Evolutionary conservation across 1,140 invertebrate species (phyloP).

Genomic region (Dinoponera quadriceps): DNA sequence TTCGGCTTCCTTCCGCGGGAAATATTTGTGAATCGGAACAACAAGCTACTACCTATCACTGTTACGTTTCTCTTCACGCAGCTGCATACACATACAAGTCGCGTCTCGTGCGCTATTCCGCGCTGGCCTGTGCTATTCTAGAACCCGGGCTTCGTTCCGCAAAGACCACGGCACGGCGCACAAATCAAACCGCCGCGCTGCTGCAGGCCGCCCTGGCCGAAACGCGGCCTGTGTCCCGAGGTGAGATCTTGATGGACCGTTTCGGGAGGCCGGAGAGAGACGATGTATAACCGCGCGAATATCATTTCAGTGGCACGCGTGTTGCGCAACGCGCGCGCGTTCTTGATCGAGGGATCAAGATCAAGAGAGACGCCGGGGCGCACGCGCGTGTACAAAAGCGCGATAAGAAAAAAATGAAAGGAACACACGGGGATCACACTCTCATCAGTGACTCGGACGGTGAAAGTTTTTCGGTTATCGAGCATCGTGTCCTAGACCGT

Average conservation of each 20-base stretch:
- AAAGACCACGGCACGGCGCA: neutral
- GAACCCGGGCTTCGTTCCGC: conserved; percentile 2
- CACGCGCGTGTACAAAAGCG: neutral
- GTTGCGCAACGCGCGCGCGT: conserved; percentile 44
- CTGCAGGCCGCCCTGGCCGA: neutral
- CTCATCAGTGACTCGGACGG: conserved; percentile 67
- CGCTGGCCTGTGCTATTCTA: conserved; percentile 19
- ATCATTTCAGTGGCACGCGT: conserved; percentile 43
- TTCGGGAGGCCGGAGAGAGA: neutral
- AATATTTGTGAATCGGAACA: neutral
- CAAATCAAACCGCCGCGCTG: neutral
- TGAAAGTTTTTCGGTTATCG: conserved; percentile 81
- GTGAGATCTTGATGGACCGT: neutral
- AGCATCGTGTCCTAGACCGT: conserved; percentile 79
- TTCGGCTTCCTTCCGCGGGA: neutral
- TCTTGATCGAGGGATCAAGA: conserved; percentile 62
- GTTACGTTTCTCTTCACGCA: neutral
- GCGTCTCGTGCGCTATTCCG: neutral
- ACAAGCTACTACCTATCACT: neutral
- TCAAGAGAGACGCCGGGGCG: conserved; percentile 28
- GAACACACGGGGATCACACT: conserved; percentile 35
- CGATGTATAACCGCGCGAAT: neutral
- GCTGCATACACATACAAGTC: too few relatives aligned
- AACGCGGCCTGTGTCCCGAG: neutral
- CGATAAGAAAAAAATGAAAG: conserved; percentile 9